Evolutionary conservation across 2,888 invertebrate genomes (phyloP).

Genomic region (Eilema sororculum): DNA sequence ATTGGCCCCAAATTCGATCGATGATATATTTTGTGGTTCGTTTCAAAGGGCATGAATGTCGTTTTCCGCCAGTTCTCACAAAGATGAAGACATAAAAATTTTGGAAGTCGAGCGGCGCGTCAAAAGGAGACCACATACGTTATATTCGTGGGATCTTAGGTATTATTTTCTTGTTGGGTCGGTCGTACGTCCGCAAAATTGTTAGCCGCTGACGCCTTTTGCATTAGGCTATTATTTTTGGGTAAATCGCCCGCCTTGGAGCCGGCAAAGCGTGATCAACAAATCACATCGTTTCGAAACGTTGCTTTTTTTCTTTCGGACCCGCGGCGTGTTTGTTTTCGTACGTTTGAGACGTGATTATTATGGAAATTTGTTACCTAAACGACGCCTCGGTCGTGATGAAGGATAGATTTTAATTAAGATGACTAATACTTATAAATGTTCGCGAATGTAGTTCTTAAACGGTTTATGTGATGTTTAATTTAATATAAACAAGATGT

Average conservation of each 20-base stretch:
- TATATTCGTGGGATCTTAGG: conserved; percentile 73
- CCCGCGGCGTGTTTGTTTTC: conserved; percentile 83
- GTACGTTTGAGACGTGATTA: conserved; percentile 79
- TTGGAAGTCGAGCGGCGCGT: conserved; percentile 77
- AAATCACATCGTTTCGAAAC: conserved; percentile 71
- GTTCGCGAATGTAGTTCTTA: conserved; percentile 28
- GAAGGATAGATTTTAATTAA: conserved; percentile 67
- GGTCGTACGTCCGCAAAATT: conserved; percentile 77
- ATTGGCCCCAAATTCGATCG: conserved; percentile 68
- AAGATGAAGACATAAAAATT: conserved; percentile 86
- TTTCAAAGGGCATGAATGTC: conserved; percentile 64
- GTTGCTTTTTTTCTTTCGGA: conserved; percentile 60
- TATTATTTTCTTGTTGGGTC: conserved; percentile 68
- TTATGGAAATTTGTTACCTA: conserved; percentile 72
- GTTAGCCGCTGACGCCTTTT: conserved; percentile 83
- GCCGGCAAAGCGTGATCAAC: conserved; percentile 78
- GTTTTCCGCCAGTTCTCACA: conserved; percentile 74
- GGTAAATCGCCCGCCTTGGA: conserved; percentile 70
- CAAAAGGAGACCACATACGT: conserved; percentile 83
- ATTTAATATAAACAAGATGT: conserved; percentile 34
- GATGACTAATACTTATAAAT: conserved; percentile 59
- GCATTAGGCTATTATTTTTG: conserved; percentile 81
- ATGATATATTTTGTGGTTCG: conserved; percentile 63
- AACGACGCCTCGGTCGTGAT: conserved; percentile 61
- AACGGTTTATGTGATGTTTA: conserved; percentile 27